These are phyloP conservation scores for Harpalus rufipes DNA, from an alignment of 2,888 invertebrate genomes.

Conservation along the genomic window DNA sequence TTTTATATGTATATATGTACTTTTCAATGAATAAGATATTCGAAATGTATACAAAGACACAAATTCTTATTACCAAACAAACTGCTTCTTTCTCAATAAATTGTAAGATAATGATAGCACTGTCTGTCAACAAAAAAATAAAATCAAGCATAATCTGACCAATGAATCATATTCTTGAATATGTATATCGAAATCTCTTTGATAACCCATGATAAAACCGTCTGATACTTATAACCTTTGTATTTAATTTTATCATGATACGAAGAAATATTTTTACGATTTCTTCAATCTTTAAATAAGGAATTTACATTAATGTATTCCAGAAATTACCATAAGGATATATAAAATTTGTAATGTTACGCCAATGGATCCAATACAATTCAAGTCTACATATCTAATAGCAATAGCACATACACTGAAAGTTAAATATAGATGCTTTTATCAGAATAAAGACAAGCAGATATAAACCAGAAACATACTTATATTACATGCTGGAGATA, in stretches of 20 bases:
- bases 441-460: conserved; percentile 33
- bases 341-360: conserved; percentile 9
- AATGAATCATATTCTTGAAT: conserved; percentile 50
- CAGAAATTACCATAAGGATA: background rate
- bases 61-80: too few species aligned
- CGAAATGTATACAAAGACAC: too few species aligned
- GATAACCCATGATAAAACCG: conserved; percentile 47
- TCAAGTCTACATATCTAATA: conserved; percentile 30
- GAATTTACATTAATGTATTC: background rate
- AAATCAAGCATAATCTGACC: conserved; percentile 31
- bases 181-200: conserved; percentile 45
- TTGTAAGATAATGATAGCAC: conserved; percentile 7
- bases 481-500: conserved; percentile 25
- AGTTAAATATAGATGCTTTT: conserved; percentile 48
- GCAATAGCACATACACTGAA: conserved; percentile 33
- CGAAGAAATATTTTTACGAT: conserved; percentile 41
- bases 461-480: conserved; percentile 51
- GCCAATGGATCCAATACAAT: conserved; percentile 30
- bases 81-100: conserved; percentile 20
- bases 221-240: conserved; percentile 49
- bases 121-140: conserved; percentile 38
- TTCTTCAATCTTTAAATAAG: background rate
- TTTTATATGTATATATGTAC: too few species aligned
- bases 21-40: too few species aligned
- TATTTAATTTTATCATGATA: conserved; percentile 47